Evolutionary conservation across 2,797 vertebrate species (phyloP).

Genomic region (Coreius guichenoti): DNA sequence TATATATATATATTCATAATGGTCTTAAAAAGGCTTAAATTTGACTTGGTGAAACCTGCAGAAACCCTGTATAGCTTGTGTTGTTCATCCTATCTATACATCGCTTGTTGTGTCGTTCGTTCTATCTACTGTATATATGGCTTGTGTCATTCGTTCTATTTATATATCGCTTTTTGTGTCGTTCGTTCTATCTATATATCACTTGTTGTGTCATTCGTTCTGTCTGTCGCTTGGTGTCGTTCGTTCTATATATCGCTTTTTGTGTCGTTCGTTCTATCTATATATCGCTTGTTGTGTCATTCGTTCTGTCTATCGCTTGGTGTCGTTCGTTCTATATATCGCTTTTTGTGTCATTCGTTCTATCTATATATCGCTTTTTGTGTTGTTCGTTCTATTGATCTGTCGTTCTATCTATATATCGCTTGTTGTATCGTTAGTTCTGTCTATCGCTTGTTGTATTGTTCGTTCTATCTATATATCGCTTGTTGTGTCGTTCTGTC

Average conservation of each 20-base stretch:
- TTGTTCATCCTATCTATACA: too few species aligned
- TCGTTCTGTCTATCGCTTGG: background rate
- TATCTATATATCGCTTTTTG: background rate
- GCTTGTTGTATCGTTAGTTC: background rate
- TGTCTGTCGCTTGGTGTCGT: background rate
- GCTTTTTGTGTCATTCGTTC: too few species aligned
- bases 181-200: background rate
- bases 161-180: background rate
- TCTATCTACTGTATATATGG: too few species aligned
- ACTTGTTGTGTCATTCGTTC: background rate
- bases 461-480: background rate
- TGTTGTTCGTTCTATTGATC: background rate
- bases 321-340: fast-evolving
- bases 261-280: background rate
- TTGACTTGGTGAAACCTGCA: too few species aligned
- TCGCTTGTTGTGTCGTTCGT: background rate
- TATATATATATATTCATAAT: too few species aligned
- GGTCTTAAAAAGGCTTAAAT: too few species aligned
- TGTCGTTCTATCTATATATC: too few species aligned
- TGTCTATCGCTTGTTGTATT: fast-evolving
- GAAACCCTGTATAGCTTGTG: too few species aligned
- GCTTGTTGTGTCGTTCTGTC: background rate
- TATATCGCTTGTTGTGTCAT: background rate
- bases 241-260: background rate
- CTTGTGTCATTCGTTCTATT: background rate